Conservation (phyloP, 1,140 invertebrate genomes). For the Bombus soroeensis region DNA sequence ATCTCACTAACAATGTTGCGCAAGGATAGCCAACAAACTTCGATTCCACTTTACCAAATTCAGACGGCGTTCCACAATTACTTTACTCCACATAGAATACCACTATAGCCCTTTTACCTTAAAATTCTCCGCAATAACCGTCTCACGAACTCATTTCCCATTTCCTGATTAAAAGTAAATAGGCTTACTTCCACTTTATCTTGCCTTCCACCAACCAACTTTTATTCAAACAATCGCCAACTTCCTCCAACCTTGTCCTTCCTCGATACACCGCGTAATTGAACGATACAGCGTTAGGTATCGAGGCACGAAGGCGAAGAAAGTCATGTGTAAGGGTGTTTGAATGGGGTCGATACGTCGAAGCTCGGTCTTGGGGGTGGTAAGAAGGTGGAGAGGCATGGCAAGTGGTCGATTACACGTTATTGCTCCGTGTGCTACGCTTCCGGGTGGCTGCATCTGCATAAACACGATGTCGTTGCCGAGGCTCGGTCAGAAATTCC, state of each 20-base stretch:
- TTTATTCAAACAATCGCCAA: neutral
- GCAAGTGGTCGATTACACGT: conserved; percentile 39
- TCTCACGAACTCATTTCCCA: neutral
- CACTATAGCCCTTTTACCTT: neutral
- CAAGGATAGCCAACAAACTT: neutral
- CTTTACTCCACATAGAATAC: neutral
- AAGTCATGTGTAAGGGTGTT: neutral
- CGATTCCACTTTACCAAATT: neutral
- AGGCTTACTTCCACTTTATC: neutral
- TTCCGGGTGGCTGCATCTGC: conserved; percentile 45
- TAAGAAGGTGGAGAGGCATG: neutral
- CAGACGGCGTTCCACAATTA: neutral
- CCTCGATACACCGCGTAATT: neutral
- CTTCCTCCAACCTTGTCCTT: neutral
- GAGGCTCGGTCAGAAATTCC: conserved; percentile 50
- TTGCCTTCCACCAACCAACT: neutral
- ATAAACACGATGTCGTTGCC: conserved; percentile 56
- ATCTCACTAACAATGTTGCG: neutral
- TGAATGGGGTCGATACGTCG: neutral
- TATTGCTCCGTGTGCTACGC: conserved; percentile 23
- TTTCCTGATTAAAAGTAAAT: neutral
- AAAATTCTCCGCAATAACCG: neutral
- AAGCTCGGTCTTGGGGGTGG: neutral
- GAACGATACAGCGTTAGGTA: neutral
- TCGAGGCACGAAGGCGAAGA: neutral